phyloP scores from a whole-genome alignment of 2,888 invertebrate genomes.

The Brenthis daphne region DNA sequence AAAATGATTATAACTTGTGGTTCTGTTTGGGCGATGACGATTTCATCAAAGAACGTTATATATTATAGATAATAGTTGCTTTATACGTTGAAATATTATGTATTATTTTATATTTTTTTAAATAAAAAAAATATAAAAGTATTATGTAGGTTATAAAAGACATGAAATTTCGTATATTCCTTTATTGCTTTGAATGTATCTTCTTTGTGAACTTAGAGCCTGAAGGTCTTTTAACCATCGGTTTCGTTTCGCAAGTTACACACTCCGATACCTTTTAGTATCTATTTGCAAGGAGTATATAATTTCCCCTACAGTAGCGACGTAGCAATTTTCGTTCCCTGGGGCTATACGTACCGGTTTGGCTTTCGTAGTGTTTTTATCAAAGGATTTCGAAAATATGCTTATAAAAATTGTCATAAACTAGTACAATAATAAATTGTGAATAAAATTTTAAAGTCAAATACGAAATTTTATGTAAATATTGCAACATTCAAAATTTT shows the following conservation, averaged over 20 bases:
- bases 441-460: too few relatives aligned
- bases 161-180: not conserved
- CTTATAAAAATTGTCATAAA: constrained; percentile 7
- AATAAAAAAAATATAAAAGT: too few relatives aligned
- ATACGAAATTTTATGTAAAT: too few relatives aligned
- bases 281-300: constrained; percentile 77
- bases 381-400: constrained; percentile 20
- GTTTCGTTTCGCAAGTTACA: constrained; percentile 64
- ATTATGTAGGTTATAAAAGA: not conserved
- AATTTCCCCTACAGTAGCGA: constrained; percentile 64
- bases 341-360: constrained; percentile 52
- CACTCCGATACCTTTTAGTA: constrained; percentile 64
- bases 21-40: too few relatives aligned
- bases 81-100: too few relatives aligned
- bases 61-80: too few relatives aligned
- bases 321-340: constrained; percentile 66
- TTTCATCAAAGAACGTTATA: too few relatives aligned
- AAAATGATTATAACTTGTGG: too few relatives aligned
- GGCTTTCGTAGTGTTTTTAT: constrained; percentile 45
- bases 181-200: constrained; percentile 2
- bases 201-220: constrained; percentile 55
- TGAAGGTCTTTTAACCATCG: constrained; percentile 45
- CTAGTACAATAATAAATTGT: not conserved
- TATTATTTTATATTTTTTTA: too few relatives aligned
- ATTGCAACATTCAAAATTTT: too few relatives aligned